These are phyloP conservation scores for Seira musarum DNA, from an alignment of 2,888 invertebrate genomes.

Conservation along the genomic window DNA sequence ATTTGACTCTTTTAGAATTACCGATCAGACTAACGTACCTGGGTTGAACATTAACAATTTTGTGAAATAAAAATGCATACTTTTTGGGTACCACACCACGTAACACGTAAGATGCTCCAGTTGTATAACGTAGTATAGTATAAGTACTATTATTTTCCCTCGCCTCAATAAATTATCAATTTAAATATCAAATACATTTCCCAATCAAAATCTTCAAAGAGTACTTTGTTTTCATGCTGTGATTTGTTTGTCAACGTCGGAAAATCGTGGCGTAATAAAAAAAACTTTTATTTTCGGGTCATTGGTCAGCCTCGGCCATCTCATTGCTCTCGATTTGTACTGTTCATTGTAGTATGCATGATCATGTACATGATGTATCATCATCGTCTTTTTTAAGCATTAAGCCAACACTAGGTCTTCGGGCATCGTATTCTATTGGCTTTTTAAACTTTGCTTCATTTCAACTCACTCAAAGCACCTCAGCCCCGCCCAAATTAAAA, in stretches of 20 bases:
- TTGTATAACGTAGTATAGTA: no score
- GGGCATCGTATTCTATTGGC: no score
- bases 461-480: neutral
- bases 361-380: no score
- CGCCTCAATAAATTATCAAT: neutral
- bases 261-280: conserved; percentile 2
- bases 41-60: no score
- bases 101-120: neutral
- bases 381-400: no score
- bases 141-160: no score
- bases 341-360: no score
- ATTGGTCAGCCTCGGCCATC: neutral
- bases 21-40: no score
- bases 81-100: no score
- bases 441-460: neutral
- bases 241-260: neutral
- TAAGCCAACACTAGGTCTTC: no score
- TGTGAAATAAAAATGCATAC: no score
- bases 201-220: neutral
- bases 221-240: neutral
- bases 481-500: neutral
- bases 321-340: neutral
- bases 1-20: no score
- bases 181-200: neutral
- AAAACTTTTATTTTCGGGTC: conserved; percentile 12